Conservation (phyloP, 2,888 invertebrate species). For the Mimas tiliae region DNA sequence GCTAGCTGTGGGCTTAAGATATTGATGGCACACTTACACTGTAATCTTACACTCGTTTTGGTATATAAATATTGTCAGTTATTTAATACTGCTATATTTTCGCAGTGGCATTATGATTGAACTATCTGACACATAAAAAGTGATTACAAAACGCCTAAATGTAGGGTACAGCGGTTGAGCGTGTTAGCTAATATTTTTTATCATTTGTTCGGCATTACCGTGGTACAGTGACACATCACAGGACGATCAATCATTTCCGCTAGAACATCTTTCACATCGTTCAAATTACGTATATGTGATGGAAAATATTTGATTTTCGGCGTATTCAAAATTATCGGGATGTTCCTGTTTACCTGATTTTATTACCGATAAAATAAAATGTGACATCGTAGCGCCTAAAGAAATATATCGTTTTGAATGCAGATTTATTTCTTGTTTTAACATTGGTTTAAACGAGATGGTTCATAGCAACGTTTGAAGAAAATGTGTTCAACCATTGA, state of each 20-base stretch:
- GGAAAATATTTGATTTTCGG: slow-evolving; percentile 23
- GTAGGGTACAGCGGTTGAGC: slow-evolving; percentile 13
- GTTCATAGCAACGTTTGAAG: too few species aligned
- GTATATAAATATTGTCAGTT: neutral
- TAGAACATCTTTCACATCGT: slow-evolving; percentile 29
- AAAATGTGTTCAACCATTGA: too few species aligned
- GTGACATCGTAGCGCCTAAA: too few species aligned
- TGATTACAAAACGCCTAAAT: neutral
- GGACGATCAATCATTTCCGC: slow-evolving; percentile 42
- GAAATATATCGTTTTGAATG: too few species aligned
- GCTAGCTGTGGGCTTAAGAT: too few species aligned
- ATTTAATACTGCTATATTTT: neutral
- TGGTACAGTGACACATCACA: slow-evolving; percentile 31
- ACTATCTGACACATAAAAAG: slow-evolving; percentile 4
- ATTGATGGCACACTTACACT: too few species aligned
- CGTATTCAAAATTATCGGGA: neutral
- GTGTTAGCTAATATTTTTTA: slow-evolving; percentile 38
- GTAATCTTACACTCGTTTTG: too few species aligned
- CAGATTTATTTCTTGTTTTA: too few species aligned
- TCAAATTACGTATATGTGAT: slow-evolving; percentile 31
- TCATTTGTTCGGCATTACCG: slow-evolving; percentile 33
- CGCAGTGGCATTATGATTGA: slow-evolving; percentile 1
- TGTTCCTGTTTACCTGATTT: neutral
- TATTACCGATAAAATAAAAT: too few species aligned
- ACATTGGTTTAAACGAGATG: neutral